Base-by-base conservation (phyloP, 2,113 vertebrate genomes). In the Pelecanus crispus region DNA sequence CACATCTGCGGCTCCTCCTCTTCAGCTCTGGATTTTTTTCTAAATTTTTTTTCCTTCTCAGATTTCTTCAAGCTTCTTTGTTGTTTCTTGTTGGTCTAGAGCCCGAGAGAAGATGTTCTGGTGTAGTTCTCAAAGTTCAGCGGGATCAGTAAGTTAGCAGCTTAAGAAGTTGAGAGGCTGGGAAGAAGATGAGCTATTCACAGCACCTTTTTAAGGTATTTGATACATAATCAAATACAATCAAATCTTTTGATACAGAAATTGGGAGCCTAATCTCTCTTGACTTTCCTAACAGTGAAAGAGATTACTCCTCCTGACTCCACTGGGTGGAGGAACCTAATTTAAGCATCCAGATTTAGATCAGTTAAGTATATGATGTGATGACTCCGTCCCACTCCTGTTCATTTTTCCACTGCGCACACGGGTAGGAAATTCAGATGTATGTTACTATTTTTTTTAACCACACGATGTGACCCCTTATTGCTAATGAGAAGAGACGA, bases 271-370 rank as follows among this genome's bases (percentile, higher is more conserved):
- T 75, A 40, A 47, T 88, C 11, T 82, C 40, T 85, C 40, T 65
- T 67, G 31, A 45, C 31, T 82, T 89, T 89, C 66, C 38, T 68
- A 72, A 56, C 47, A 88, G 84, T 31, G 36, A 67, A 65, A 67
- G 52, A 70, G 53, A 93, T 61, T 28, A 40, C 9, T 44, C 0
- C 66, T 62, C 49, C 78, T 77, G 71, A 77, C 71, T 80, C 31
- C 11, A 36, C 18, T 56, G 75, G 70, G 21, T 75, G 49, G n/a
- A 77, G 74, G 36, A 92, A 85, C 4, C 70, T 88, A 92, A 87
- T 96, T 87, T 94, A 95, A 82, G 74, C 66, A 90, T n/a, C 36
- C 90, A 94, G 70, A 85, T 93, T 95, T 91, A 79, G 50, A 95
- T 36, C n/a, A 94, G 42, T 80, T 66, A 47, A 61, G 83, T 84